Evolutionary conservation across 1,140 invertebrate species (phyloP).

Genomic region (Leptestheria dahalacensis): DNA sequence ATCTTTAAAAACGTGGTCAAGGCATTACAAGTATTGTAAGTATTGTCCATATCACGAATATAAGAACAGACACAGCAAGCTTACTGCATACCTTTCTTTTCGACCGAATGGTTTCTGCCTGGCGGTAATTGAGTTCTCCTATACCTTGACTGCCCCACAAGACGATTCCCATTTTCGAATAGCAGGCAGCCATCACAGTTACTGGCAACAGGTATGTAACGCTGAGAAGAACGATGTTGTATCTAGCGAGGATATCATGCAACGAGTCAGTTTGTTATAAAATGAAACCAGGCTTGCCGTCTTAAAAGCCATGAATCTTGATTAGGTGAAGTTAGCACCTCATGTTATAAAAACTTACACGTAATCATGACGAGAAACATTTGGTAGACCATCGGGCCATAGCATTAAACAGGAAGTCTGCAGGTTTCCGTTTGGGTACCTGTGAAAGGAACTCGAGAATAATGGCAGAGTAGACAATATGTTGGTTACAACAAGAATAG

Average conservation of each 20-base stretch:
- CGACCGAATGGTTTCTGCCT: slow-evolving; percentile 65
- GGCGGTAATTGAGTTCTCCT: slow-evolving; percentile 70
- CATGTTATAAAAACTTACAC: slow-evolving; percentile 32
- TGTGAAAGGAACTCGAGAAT: slow-evolving; percentile 18
- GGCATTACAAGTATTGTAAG: no score
- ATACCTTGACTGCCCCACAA: slow-evolving; percentile 63
- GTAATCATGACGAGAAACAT: slow-evolving; percentile 42
- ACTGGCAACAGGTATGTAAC: slow-evolving; percentile 85
- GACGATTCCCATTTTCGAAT: slow-evolving; percentile 57
- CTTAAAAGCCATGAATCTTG: neutral
- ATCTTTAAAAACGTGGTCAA: no score
- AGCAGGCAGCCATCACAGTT: slow-evolving; percentile 70
- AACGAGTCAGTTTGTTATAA: no score
- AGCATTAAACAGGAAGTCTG: slow-evolving; percentile 44
- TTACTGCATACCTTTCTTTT: slow-evolving; percentile 62
- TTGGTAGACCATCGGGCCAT: slow-evolving; percentile 47
- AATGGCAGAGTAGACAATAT: neutral
- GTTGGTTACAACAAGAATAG: slow-evolving; percentile 3
- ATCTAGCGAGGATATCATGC: slow-evolving; percentile 45
- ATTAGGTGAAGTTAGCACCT: slow-evolving; percentile 14
- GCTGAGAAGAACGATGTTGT: slow-evolving; percentile 69
- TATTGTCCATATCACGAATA: no score
- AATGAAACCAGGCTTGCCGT: neutral
- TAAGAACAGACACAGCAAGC: neutral
- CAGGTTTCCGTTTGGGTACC: slow-evolving; percentile 34